Evolutionary conservation across 2,113 vertebrate species (phyloP).

Genomic region (Oncorhynchus mykiss): DNA sequence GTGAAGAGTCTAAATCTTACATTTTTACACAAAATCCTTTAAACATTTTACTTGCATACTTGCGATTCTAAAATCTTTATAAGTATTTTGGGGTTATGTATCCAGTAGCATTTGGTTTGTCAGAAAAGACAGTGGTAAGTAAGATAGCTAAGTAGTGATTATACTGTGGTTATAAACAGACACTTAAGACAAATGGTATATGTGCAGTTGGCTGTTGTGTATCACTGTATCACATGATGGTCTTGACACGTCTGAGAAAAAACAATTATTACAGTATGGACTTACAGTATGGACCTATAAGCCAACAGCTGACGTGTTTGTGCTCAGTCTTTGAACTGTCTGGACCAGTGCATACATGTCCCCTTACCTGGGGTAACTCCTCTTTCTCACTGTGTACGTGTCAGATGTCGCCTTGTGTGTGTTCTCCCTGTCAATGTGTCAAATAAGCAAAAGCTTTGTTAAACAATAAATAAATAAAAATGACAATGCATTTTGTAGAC

Average conservation of each 20-base stretch:
- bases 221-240: background rate
- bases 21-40: too few species aligned
- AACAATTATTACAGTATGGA: background rate
- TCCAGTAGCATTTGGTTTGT: too few species aligned
- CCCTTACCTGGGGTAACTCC: too few species aligned
- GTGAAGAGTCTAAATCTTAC: background rate
- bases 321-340: background rate
- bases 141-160: background rate
- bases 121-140: too few species aligned
- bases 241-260: background rate
- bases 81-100: too few species aligned
- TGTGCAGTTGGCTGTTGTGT: background rate
- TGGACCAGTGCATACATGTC: too few species aligned
- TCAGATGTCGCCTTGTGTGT: too few species aligned
- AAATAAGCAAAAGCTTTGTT: background rate
- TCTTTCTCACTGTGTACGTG: too few species aligned
- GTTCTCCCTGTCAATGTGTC: background rate
- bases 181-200: background rate
- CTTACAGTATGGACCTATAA: background rate
- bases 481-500: too few species aligned
- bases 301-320: background rate
- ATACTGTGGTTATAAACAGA: background rate
- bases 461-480: background rate
- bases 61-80: too few species aligned
- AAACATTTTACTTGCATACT: too few species aligned